Base-by-base conservation (phyloP, 2,797 vertebrate genomes). In the Cichlasoma orientale region DNA sequence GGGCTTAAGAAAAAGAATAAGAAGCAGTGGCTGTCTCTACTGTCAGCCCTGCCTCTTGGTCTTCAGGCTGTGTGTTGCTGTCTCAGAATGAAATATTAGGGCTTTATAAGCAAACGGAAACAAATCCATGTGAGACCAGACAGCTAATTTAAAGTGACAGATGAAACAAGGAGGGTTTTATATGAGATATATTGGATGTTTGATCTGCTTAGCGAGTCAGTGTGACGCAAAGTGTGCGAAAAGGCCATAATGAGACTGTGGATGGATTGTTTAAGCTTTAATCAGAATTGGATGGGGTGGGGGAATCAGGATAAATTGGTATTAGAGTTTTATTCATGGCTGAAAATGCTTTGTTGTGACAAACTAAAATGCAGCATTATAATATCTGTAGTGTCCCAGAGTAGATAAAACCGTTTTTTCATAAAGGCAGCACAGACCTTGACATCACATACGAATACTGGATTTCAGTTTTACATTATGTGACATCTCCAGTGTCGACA, bases 111-210 rank as follows among this genome's bases (percentile, higher is more conserved):
- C 83, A 90, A 92, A 88, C 13, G 21, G 80, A 91, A 92, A 89
- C 87, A 78, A 90, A 91, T 90, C 88, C 86, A 68, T 92, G 82
- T 54, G 78, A 82, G 72, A 75, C 29, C 76, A 77, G 91, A 85
- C 80, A 74, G 82, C 84, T 90, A 27, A 92, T 92, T 89, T 89
- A 88, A 90, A 83, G 71, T 82, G 90, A 87, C 31, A 16, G 63
- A 71, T 11, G 71, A 78, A 87, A 89, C 66, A 77, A 61, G 53
- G n/a, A 53, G 31, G 70, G 3, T 63, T 84, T 89, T 72, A 68
- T 75, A 78, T 80, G 85, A 63, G 82, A 88, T 78, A 88, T 79
- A 80, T 66, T 54, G 77, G 90, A 71, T 9, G 56, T 82, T 84
- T 85, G 80, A 88, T 90, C 73, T 81, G 75, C 86, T 76, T 78